phyloP scores from a whole-genome alignment of 2,888 invertebrate genomes.

The Drosophila conformis region DNA sequence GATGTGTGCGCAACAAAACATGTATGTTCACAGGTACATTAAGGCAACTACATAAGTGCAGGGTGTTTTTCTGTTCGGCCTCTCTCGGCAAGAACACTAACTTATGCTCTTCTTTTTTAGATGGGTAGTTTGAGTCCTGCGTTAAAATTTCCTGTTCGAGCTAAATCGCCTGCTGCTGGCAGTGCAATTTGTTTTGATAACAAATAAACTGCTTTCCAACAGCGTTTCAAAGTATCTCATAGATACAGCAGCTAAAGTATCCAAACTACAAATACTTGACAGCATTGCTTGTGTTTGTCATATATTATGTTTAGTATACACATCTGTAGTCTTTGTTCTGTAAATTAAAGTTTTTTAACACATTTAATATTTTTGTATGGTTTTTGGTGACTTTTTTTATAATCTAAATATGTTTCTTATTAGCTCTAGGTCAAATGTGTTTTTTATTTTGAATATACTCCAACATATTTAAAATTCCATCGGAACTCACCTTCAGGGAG shows the following conservation, averaged over 20 bases:
- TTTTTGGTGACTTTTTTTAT: background rate
- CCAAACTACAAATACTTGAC: slow-evolving; percentile 1
- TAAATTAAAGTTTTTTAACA: background rate
- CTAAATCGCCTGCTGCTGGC: slow-evolving; percentile 53
- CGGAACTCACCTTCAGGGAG: background rate
- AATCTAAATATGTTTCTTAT: background rate
- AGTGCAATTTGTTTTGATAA: slow-evolving; percentile 74
- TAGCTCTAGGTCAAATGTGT: accelerated
- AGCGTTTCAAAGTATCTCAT: slow-evolving; percentile 32
- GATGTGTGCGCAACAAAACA: background rate
- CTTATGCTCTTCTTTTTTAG: background rate
- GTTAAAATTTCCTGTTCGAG: slow-evolving; percentile 65
- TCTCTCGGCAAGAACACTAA: background rate
- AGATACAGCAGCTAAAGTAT: slow-evolving; percentile 20
- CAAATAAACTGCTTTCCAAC: slow-evolving; percentile 41
- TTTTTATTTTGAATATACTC: background rate
- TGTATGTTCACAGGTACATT: background rate
- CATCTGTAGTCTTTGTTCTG: background rate
- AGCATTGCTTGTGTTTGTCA: too few relatives aligned
- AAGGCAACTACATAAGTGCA: background rate
- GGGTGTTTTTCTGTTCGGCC: background rate
- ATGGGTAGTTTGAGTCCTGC: slow-evolving; percentile 39
- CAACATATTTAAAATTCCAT: background rate
- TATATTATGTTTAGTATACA: background rate
- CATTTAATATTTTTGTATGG: background rate